phyloP scores from a whole-genome alignment of 2,113 vertebrate species.

The Pseudopipra pipra region DNA sequence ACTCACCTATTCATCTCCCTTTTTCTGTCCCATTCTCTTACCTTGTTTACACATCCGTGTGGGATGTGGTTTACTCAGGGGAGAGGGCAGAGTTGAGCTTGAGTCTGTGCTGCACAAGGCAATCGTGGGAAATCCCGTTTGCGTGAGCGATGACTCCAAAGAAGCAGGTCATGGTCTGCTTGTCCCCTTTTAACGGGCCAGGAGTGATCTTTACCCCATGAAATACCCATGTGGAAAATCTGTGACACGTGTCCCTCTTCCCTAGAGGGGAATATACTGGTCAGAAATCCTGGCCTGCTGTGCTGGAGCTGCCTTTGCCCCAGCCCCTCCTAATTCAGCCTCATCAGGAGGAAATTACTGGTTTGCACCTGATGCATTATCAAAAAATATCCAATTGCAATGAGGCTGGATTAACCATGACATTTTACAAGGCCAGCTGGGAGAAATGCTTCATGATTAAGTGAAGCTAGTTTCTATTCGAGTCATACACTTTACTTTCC shows the following conservation, averaged over 20 bases:
- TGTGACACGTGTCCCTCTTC: background rate
- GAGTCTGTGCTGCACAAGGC: background rate
- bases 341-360: background rate
- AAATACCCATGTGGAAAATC: background rate
- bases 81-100: background rate
- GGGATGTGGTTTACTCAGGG: background rate
- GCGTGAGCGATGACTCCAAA: rapidly evolving
- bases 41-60: rapidly evolving
- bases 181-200: background rate
- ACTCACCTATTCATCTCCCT: background rate
- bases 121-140: background rate
- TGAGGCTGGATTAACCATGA: slow-evolving; percentile 10
- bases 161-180: background rate
- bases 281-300: background rate
- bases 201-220: background rate
- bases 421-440: slow-evolving; percentile 36
- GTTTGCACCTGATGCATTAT: slow-evolving; percentile 26
- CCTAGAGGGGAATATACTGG: too few species aligned
- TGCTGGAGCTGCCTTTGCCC: background rate
- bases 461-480: background rate
- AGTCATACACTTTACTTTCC: background rate
- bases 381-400: background rate
- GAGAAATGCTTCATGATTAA: slow-evolving; percentile 15
- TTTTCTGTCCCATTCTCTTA: background rate
- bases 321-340: background rate